Conservation (phyloP, 2,113 vertebrate species). For the Protobothrops flavoviridis region DNA sequence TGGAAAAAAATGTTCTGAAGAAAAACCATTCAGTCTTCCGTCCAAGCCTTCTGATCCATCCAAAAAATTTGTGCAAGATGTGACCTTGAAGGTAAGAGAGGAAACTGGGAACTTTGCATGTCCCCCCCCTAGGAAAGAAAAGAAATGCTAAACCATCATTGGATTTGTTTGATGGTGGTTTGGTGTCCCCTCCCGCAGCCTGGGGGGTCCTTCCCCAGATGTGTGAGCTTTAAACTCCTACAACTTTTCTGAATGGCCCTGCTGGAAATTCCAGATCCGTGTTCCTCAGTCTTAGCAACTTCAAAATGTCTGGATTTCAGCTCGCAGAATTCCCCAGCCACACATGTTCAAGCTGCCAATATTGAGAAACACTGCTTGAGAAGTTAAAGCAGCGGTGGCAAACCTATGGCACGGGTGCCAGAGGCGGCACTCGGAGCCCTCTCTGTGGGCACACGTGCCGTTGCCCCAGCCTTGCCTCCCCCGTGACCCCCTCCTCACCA, state of each 20-base stretch:
- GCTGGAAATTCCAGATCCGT: neutral
- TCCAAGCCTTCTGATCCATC: accelerated
- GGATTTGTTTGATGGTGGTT: neutral
- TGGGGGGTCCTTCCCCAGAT: neutral
- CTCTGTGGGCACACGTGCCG: too few relatives aligned
- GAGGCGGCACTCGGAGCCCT: too few relatives aligned
- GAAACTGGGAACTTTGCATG: neutral
- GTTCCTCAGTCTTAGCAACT: neutral
- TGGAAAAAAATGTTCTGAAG: neutral
- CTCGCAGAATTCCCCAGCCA: neutral
- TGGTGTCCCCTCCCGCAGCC: neutral
- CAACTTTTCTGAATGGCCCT: neutral
- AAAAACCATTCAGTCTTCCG: neutral
- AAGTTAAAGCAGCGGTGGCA: neutral
- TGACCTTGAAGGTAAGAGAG: conserved; percentile 5
- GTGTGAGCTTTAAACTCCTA: neutral
- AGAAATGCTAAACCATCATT: neutral
- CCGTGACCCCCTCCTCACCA: too few relatives aligned
- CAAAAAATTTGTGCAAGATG: neutral
- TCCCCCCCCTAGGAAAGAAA: neutral
- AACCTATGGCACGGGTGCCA: too few relatives aligned
- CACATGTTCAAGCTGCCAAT: neutral
- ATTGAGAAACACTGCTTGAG: neutral
- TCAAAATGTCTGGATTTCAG: neutral
- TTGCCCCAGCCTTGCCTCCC: too few relatives aligned